Evolutionary conservation across 2,888 invertebrate species (phyloP).

Genomic region (Protodeltote pygarga): DNA sequence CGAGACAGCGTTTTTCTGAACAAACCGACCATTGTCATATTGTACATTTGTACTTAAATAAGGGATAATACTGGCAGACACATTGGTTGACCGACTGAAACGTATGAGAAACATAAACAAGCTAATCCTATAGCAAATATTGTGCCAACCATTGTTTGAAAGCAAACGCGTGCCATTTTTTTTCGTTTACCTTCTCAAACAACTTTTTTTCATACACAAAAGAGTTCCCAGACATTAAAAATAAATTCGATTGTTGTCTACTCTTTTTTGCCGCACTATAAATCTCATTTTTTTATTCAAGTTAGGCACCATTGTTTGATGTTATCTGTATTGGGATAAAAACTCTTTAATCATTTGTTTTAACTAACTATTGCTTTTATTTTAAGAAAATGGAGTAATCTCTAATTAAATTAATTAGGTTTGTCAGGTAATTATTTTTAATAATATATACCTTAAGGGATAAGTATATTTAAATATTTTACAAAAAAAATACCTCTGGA

Average conservation of each 20-base stretch:
- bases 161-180: constrained; percentile 63
- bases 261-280: constrained; percentile 28
- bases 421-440: too few species aligned
- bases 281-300: constrained; percentile 21
- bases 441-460: too few species aligned
- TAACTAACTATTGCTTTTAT: constrained; percentile 10
- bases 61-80: constrained; percentile 33
- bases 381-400: too few species aligned
- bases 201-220: constrained; percentile 47
- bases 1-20: too few species aligned
- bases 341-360: constrained; percentile 17
- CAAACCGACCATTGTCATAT: constrained; percentile 1
- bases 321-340: constrained; percentile 35
- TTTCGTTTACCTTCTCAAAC: constrained; percentile 55
- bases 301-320: constrained; percentile 35
- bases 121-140: constrained; percentile 76
- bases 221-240: constrained; percentile 52
- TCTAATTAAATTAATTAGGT: too few species aligned
- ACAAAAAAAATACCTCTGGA: too few species aligned
- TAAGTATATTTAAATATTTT: too few species aligned
- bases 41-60: constrained; percentile 18
- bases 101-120: constrained; percentile 79
- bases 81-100: constrained; percentile 40
- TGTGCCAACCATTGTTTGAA: constrained; percentile 73
- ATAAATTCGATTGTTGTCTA: constrained; percentile 53